Base-by-base conservation (phyloP, 2,888 invertebrate species). In the Unio pictorum region DNA sequence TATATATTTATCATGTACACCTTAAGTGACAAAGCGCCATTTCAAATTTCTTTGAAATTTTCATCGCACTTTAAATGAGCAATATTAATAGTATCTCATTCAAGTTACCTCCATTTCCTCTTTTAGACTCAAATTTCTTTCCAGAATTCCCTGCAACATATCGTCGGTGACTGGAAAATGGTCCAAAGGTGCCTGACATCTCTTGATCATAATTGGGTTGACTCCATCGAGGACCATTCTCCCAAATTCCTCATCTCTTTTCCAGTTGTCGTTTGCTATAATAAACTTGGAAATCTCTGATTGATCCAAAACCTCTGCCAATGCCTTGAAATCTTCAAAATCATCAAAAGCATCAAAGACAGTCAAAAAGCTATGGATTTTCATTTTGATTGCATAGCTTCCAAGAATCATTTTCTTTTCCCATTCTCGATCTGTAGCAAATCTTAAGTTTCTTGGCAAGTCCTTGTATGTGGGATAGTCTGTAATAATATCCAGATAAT, bases 141-240 rank as follows among this genome's bases (percentile, higher is more conserved):
- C 74, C 15, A 77, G 67, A 18, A 71, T 59, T 26, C 61, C 61
- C n/a, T 57, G 61, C n/a, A 77, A 71, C 66, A 74, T 68, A n/a
- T 73, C 74, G 23, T 71, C 61, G 1, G 73, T 77, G 17, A 74
- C 74, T n/a, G 77, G 77, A 58, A 77, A 74, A 55, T 74, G 68
- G 1, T 58, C 34, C 7, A 75, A 61, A 3, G 61, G 58, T 17
- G 57, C 55, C 7, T 58, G 55, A 18, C 61, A 64, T 15, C 73
- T 55, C 20, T 64, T 61, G 7, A 77, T 73, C 60, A 72, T 58
- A 3, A 74, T 68, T 1, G 77, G 74, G 60, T 74, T 71, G 4
- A 77, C 68, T 0, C 77, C 77, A 56, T 59, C 66, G 1, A 77
- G 57, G 55, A 73, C 65, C 54, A 73, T 64, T 30, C 74, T 64